These are phyloP conservation scores for Callorhinus ursinus DNA, from an alignment of 2,113 vertebrate genomes.

Conservation along the genomic window DNA sequence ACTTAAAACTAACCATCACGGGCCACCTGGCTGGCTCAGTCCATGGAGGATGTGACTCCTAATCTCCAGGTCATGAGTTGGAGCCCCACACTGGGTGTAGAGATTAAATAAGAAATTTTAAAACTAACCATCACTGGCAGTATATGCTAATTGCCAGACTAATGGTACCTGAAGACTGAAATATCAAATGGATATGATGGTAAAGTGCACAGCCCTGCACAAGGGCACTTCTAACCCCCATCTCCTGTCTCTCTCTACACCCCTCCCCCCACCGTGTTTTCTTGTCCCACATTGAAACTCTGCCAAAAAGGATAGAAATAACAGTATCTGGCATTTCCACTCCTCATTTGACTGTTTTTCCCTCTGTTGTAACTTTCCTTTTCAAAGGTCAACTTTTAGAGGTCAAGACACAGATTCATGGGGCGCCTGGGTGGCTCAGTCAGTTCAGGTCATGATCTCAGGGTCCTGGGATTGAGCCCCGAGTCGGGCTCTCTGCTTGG, in stretches of 20 bases:
- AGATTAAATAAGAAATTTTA: neutral
- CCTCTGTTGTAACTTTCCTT: neutral
- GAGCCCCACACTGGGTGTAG: neutral
- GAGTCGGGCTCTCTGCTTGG: no score
- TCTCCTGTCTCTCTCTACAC: neutral
- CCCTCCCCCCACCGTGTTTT: neutral
- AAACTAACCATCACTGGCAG: neutral
- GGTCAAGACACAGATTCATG: neutral
- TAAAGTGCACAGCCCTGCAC: neutral
- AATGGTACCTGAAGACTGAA: neutral
- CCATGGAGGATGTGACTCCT: neutral
- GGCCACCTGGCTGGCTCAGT: neutral
- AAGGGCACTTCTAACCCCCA: neutral
- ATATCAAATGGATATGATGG: neutral
- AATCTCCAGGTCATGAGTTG: neutral
- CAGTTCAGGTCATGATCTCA: no score
- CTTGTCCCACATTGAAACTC: neutral
- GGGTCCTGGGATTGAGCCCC: no score
- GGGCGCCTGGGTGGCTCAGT: no score
- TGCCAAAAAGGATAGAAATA: neutral
- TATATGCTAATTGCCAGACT: neutral
- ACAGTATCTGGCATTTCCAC: neutral
- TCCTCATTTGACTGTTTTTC: neutral
- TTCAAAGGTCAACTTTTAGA: neutral
- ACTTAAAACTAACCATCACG: neutral